Percentiles rank a stretch among this genome's conserved stretches.
Evolutionary conservation across 2,888 invertebrate genomes (phyloP).

Genomic region (Acanthococcus lagerstroemiae): DNA sequence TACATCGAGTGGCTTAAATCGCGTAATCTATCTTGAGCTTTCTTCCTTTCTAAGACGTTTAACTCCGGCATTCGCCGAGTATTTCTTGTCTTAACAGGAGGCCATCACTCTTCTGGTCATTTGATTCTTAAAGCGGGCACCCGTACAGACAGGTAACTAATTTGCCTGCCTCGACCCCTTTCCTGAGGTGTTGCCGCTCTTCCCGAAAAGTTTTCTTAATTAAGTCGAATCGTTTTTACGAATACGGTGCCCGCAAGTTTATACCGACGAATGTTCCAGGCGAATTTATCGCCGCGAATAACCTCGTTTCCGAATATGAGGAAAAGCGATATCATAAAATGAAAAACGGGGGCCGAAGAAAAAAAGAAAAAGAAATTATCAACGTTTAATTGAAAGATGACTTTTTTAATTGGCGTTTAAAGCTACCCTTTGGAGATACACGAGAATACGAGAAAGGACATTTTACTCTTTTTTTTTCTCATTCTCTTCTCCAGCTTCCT

Average conservation of each 20-base stretch:
- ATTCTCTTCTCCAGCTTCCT: not conserved
- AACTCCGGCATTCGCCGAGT: slow-evolving; percentile 6
- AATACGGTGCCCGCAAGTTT: not conserved
- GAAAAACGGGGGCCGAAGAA: not conserved
- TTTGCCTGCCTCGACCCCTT: slow-evolving; percentile 15
- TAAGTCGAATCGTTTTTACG: slow-evolving; percentile 28
- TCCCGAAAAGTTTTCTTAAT: slow-evolving; percentile 24
- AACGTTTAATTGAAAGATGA: slow-evolving; percentile 18
- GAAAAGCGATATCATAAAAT: not conserved
- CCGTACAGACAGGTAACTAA: slow-evolving; percentile 27
- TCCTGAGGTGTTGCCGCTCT: not conserved
- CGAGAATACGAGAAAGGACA: not conserved
- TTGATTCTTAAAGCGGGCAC: slow-evolving; percentile 28
- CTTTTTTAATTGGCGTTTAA: slow-evolving; percentile 28
- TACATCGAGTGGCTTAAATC: slow-evolving; percentile 31
- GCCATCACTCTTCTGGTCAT: slow-evolving; percentile 30
- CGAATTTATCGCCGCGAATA: not conserved
- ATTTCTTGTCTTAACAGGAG: slow-evolving; percentile 23
- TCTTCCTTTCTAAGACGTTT: slow-evolving; percentile 29
- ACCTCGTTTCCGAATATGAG: not conserved
- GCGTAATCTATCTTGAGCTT: slow-evolving; percentile 29
- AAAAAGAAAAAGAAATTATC: not conserved
- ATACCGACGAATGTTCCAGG: not conserved
- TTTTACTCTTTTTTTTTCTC: not conserved
- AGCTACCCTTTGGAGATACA: slow-evolving; percentile 10